Conservation (phyloP, 2,113 vertebrate genomes). For the Indri indri region DNA sequence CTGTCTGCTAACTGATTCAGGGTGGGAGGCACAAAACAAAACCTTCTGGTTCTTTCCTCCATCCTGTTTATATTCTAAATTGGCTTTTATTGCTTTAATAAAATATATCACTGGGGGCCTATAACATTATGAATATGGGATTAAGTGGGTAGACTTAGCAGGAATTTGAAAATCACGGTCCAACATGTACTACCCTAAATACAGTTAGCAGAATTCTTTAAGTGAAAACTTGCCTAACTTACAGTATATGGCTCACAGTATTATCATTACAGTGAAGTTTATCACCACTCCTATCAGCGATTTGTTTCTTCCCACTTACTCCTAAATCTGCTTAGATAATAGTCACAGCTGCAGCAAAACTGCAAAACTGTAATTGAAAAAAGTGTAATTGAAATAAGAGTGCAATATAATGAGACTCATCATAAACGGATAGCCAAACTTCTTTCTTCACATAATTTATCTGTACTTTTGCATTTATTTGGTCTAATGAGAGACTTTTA, state of each 20-base stretch:
- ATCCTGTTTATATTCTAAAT: slow-evolving; percentile 47
- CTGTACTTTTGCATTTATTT: not conserved
- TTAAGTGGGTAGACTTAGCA: slow-evolving; percentile 22
- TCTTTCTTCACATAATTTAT: slow-evolving; percentile 3
- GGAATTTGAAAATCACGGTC: slow-evolving; percentile 20
- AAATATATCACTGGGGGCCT: not conserved
- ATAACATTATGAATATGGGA: slow-evolving; percentile 8
- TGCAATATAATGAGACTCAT: not conserved
- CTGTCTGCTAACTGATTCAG: slow-evolving; percentile 36
- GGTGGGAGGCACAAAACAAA: not conserved
- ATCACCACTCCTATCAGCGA: not conserved
- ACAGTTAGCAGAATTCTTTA: not conserved
- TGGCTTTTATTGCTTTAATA: slow-evolving; percentile 49
- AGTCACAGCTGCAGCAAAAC: not conserved
- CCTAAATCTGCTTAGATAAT: not conserved
- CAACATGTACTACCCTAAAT: not conserved
- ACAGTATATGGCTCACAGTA: not conserved
- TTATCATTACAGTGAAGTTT: not conserved
- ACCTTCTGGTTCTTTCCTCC: not conserved
- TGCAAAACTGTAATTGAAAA: not conserved
- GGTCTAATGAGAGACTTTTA: not conserved
- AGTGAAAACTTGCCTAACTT: not conserved
- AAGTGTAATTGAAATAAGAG: not conserved
- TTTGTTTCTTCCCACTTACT: not conserved
- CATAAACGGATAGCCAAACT: not conserved